These are phyloP conservation scores for Muschampia plurimacula DNA, from an alignment of 2,888 invertebrate genomes.

Conservation along the genomic window DNA sequence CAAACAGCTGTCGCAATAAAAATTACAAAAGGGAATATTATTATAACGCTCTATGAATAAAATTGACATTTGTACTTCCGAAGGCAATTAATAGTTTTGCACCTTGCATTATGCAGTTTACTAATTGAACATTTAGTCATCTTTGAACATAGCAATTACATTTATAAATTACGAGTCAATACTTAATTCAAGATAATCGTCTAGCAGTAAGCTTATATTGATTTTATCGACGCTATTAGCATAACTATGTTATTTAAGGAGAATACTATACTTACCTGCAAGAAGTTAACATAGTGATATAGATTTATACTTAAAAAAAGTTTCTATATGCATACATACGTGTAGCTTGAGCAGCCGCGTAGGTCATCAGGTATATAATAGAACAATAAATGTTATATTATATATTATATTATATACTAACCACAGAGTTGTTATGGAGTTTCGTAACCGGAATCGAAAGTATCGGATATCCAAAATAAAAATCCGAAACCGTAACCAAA, in stretches of 20 bases:
- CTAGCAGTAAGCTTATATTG: background rate
- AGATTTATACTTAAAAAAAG: no score
- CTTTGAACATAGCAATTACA: background rate
- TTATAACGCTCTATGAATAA: background rate
- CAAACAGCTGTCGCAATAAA: background rate
- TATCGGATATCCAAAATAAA: no score
- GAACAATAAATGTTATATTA: no score
- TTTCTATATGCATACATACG: no score
- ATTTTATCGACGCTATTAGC: background rate
- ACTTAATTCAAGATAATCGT: background rate
- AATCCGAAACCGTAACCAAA: no score
- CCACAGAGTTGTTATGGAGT: no score
- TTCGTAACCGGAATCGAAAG: no score
- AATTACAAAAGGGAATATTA: conserved; percentile 7
- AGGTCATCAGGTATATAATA: no score
- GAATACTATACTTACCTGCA: background rate
- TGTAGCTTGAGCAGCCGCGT: no score
- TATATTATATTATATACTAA: no score
- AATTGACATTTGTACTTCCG: background rate
- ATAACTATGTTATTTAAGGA: background rate
- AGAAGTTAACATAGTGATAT: no score
- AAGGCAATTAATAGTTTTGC: conserved; percentile 1
- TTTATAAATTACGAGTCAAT: background rate
- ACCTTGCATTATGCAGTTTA: conserved; percentile 5
- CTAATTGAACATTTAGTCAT: conserved; percentile 4